Percentiles rank a stretch among this genome's conserved stretches.
Conservation (phyloP, 2,797 vertebrate species). For the Pogoniulus pusillus region DNA sequence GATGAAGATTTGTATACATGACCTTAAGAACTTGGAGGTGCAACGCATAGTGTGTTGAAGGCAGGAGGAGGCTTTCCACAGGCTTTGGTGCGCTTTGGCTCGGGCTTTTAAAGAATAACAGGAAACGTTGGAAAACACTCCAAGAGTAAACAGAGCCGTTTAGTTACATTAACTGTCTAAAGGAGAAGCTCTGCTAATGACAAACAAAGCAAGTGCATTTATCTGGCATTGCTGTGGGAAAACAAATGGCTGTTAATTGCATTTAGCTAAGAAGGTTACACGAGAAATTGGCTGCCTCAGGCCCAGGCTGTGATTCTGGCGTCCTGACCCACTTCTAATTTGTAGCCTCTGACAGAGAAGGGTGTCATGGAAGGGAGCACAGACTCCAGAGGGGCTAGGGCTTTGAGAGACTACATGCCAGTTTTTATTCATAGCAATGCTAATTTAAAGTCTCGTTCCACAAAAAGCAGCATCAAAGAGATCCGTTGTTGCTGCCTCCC, state of each 20-base stretch:
- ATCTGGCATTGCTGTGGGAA: slow-evolving; percentile 11
- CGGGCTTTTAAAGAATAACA: slow-evolving; percentile 50
- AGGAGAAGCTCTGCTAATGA: slow-evolving; percentile 43
- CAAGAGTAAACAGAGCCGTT: slow-evolving; percentile 52
- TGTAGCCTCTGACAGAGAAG: not conserved
- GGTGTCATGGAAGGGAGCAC: not conserved
- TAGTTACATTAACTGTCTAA: slow-evolving; percentile 52
- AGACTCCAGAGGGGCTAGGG: not conserved
- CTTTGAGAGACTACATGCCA: not conserved
- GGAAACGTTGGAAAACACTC: slow-evolving; percentile 25
- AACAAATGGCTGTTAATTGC: slow-evolving; percentile 20
- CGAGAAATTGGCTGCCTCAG: not conserved
- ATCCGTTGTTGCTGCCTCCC: not conserved
- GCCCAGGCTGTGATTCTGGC: slow-evolving; percentile 2
- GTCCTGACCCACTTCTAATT: not conserved
- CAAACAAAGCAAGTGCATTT: slow-evolving; percentile 52
- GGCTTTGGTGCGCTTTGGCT: slow-evolving; percentile 54
- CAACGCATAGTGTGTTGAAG: not conserved
- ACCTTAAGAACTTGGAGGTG: slow-evolving; percentile 38
- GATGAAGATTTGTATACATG: slow-evolving; percentile 53
- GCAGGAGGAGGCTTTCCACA: slow-evolving; percentile 5
- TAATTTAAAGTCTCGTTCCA: not conserved
- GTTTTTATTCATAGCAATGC: not conserved
- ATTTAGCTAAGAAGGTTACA: not conserved
- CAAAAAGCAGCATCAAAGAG: not conserved